These are phyloP conservation scores for Patagioenas fasciata DNA, from an alignment of 2,113 vertebrate species.

Conservation along the genomic window DNA sequence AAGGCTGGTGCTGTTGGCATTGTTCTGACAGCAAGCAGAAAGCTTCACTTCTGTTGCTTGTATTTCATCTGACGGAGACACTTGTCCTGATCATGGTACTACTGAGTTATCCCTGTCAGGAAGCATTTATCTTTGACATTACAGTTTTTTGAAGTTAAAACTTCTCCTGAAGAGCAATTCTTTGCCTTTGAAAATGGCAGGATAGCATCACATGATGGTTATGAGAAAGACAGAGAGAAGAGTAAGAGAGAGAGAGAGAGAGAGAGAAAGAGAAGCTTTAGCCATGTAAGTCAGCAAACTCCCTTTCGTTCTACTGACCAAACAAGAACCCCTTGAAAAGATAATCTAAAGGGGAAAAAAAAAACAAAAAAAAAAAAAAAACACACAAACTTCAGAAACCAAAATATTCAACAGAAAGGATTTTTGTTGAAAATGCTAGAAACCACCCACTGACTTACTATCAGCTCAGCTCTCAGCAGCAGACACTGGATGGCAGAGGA, in stretches of 20 bases:
- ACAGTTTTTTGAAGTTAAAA: not conserved
- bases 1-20: not conserved
- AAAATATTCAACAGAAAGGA: not conserved
- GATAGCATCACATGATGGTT: not conserved
- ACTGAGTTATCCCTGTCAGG: not conserved
- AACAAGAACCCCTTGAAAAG: not conserved
- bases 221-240: not conserved
- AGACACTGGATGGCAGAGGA: not conserved
- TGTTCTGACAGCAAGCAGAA: slow-evolving; percentile 6
- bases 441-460: not conserved
- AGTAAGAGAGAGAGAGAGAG: not conserved
- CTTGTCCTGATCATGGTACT: slow-evolving; percentile 6
- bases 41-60: not conserved
- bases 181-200: not conserved
- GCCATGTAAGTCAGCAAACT: not conserved
- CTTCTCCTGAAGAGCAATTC: not conserved
- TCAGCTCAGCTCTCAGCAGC: not conserved
- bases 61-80: not conserved
- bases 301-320: not conserved
- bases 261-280: not conserved
- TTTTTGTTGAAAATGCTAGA: not conserved
- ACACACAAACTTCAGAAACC: not conserved
- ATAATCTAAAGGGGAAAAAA: not conserved
- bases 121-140: not conserved
- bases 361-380: too few species aligned